Base-by-base conservation (phyloP, 2,888 invertebrate species). In the Synanthedon andrenaeformis region DNA sequence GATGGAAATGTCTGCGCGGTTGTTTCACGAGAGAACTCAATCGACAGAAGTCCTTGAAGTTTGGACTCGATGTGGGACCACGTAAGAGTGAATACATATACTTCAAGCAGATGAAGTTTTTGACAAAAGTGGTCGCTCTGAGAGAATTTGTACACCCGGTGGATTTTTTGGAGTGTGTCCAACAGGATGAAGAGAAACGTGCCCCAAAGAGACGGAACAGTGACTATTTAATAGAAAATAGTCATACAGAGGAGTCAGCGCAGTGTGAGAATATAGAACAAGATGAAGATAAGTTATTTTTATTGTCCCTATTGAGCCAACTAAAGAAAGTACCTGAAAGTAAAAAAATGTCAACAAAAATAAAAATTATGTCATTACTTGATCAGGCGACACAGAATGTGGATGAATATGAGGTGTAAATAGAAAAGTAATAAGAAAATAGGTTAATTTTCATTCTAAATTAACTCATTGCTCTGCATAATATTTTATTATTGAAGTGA, bases 71-170 rank as follows among this genome's bases (percentile, higher is more conserved):
- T 17, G 28, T 42, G 49, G 54, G 53, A 52, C 23, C 53, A 42
- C 59, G 62, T 50, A 59, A 60, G 56, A 60, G 57, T 42, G 56
- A 59, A 58, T 62, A 60, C 50, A 53, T 59, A 11, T 60, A 54
- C 48, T 59, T 59, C 56, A 53, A 62, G 53, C 57, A 58, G 13
- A 55, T 62, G 13, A 55, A 54, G 19, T 62, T 62, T 41, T 50
- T 59, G 49, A 52, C 54, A 35, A 56, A 55, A 13, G 54, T 57
- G 51, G 60, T 59, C 3, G 57, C 55, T n/a, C 11, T 54, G 52
- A 59, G 54, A 51, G 56, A 59, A 52, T 35, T 10, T 35, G 10
- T 35, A 35, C 35, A 35, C 35, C 35, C 35, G 8, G 53, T 54
- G 52, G 51, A 51, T 51, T 48, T 17, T 13, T 13, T 48, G 13